These are phyloP conservation scores for Drosophila elegans DNA, from an alignment of 1,140 invertebrate species.

Conservation along the genomic window DNA sequence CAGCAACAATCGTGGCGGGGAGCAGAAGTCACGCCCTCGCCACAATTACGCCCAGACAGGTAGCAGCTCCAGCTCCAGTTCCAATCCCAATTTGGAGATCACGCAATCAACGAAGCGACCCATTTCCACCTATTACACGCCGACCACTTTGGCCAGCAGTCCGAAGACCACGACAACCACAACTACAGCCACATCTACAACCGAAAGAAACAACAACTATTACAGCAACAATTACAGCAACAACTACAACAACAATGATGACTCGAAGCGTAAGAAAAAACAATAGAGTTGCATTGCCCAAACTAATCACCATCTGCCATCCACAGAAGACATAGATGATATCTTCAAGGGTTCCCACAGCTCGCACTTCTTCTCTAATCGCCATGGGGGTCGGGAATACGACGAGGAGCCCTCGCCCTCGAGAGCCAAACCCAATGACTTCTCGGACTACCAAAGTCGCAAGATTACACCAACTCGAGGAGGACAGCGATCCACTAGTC, in stretches of 20 bases:
- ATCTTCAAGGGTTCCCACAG: conserved; percentile 87
- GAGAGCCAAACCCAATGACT: conserved; percentile 64
- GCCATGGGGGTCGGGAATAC: conserved; percentile 86
- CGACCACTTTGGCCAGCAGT: conserved; percentile 59
- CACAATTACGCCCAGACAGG: conserved; percentile 58
- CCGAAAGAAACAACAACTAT: conserved; percentile 70
- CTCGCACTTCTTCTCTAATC: conserved; percentile 88
- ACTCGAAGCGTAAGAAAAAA: conserved; percentile 81
- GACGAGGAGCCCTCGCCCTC: conserved; percentile 81
- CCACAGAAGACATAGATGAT: conserved; percentile 85
- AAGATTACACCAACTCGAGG: conserved; percentile 68
- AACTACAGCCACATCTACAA: conserved; percentile 57
- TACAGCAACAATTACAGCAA: conserved; percentile 60
- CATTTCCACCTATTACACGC: conserved; percentile 83
- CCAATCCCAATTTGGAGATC: conserved; percentile 61
- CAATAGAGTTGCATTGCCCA: conserved; percentile 60
- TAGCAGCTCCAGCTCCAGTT: conserved; percentile 34
- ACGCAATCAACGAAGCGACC: conserved; percentile 70
- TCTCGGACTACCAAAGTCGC: conserved; percentile 65
- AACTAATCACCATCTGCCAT: conserved; percentile 52
- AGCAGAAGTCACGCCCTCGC: conserved; percentile 75
- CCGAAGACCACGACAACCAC: conserved; percentile 26
- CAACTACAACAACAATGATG: conserved; percentile 69
- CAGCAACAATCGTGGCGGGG: conserved; percentile 38
- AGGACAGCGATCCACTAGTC: conserved; percentile 26